Evolutionary conservation across 2,888 invertebrate genomes (phyloP).

Genomic region (Platynereis dumerilii): DNA sequence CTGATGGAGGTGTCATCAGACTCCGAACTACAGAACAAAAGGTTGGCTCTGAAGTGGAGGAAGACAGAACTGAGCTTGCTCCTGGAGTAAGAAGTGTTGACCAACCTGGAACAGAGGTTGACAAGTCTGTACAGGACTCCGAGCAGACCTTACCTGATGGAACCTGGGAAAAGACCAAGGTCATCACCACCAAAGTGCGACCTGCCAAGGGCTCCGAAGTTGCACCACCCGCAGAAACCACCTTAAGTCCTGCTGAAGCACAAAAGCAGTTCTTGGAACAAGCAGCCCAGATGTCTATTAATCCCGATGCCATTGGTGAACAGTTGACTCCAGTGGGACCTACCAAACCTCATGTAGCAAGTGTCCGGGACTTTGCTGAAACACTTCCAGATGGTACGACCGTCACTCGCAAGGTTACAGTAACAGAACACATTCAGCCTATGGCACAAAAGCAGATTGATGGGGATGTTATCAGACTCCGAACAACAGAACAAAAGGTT

Average conservation of each 20-base stretch:
- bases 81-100: conserved; percentile 24
- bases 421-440: conserved; percentile 46
- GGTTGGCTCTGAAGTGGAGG: conserved; percentile 29
- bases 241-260: background rate
- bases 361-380: conserved; percentile 41
- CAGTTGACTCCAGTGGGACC: background rate
- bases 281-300: too few relatives aligned
- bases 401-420: conserved; percentile 41
- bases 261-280: background rate
- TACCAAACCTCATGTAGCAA: conserved; percentile 8
- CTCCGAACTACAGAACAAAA: conserved; percentile 7
- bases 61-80: conserved; percentile 21
- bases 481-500: conserved; percentile 10
- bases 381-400: conserved; percentile 49
- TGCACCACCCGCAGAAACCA: background rate
- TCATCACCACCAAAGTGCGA: conserved; percentile 40
- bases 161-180: conserved; percentile 38
- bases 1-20: conserved; percentile 13
- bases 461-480: conserved; percentile 13
- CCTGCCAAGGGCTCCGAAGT: background rate
- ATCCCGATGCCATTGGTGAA: conserved; percentile 29
- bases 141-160: conserved; percentile 41
- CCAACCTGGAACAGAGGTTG: conserved; percentile 21
- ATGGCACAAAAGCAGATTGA: conserved; percentile 30
- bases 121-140: conserved; percentile 36